phyloP scores from a whole-genome alignment of 2,888 invertebrate species.

The Gymnosoma rotundatum region DNA sequence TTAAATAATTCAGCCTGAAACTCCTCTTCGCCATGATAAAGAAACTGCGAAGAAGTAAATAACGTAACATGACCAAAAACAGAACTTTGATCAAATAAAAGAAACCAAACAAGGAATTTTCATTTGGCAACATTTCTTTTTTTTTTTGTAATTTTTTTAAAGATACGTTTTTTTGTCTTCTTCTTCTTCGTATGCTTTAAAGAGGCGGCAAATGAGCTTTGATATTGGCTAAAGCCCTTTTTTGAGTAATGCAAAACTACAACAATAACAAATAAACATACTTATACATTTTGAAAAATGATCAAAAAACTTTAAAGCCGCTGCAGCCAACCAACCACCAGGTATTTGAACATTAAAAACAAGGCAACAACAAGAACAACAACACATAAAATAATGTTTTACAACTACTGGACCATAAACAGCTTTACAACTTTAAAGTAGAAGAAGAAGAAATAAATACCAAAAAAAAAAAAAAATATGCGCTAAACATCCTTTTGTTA shows the following conservation, averaged over 20 bases:
- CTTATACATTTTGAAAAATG: constrained; percentile 70
- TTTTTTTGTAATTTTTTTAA: constrained; percentile 1
- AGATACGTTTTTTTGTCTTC: constrained; percentile 27
- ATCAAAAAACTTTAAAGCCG: constrained; percentile 72
- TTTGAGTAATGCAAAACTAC: constrained; percentile 66
- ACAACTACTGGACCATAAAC: constrained; percentile 69
- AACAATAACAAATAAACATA: constrained; percentile 60
- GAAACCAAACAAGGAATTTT: constrained; percentile 61
- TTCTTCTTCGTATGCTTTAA: neutral
- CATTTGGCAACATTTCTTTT: neutral
- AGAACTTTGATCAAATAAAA: constrained; percentile 56
- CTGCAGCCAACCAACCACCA: constrained; percentile 41
- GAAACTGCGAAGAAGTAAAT: constrained; percentile 35
- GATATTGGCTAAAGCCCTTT: constrained; percentile 69
- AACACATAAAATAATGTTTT: constrained; percentile 63
- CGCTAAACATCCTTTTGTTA: constrained; percentile 67
- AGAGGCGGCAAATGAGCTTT: constrained; percentile 67
- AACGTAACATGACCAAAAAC: constrained; percentile 69
- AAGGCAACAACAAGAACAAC: constrained; percentile 50
- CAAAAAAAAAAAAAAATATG: constrained; percentile 47
- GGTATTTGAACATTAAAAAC: constrained; percentile 62
- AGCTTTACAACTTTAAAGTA: constrained; percentile 40
- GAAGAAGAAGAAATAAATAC: neutral
- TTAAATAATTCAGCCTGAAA: constrained; percentile 1
- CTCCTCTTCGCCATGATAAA: constrained; percentile 6